Base-by-base conservation (phyloP, 1,140 invertebrate genomes). In the Neodiprion pinetum region DNA sequence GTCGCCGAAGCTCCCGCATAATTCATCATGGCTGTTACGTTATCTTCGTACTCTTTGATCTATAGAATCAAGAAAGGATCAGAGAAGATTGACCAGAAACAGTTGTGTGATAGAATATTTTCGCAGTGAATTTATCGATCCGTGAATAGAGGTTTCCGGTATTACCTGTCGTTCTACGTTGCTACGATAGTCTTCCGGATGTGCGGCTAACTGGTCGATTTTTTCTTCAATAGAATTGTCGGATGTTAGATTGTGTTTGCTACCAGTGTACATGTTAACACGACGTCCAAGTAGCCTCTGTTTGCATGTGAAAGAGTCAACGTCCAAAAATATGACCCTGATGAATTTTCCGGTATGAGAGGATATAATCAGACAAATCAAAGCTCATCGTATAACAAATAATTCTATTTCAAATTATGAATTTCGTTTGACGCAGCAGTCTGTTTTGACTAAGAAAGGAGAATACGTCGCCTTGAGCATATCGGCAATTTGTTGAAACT, bases 1-100 rank as follows among this genome's bases (percentile, higher is more conserved):
- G 71, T 67, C 7, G 77, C 82, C 8, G 80, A 82, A 48, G 79
- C 72, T 0, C 80, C 82, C 0, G 78, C 80, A 71, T 87, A 86
- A 10, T 70, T 21, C 67, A 84, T 76, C 72, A 87, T 76, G 11
- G 74, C 70, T 11, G 9, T n/a, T 7, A 83, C 70, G 68, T 81
- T 81, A 21, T 82, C 21, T 21, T 84, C 70, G 47, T 78, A 81
- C 53, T 79, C 73, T 21, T 74, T 48, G 49, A 83, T 71, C 83
- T 84, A 50, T 2, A 17, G 7, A 3, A 40, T 61, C n/a, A 61
- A 61, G n/a, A 61, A 40, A 40, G 28, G 28, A 4, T 40, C 28
- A 40, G 53, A 12, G 53, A 8, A n/a, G n/a, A 12, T 61, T 61
- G 53, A 61, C 53, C 53, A 61, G 2, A 2, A 12, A 61, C 1